Evolutionary conservation across 2,113 vertebrate species (phyloP), one percentile per base, ranked within the genome.

Genomic region (Piaya cayana): DNA sequence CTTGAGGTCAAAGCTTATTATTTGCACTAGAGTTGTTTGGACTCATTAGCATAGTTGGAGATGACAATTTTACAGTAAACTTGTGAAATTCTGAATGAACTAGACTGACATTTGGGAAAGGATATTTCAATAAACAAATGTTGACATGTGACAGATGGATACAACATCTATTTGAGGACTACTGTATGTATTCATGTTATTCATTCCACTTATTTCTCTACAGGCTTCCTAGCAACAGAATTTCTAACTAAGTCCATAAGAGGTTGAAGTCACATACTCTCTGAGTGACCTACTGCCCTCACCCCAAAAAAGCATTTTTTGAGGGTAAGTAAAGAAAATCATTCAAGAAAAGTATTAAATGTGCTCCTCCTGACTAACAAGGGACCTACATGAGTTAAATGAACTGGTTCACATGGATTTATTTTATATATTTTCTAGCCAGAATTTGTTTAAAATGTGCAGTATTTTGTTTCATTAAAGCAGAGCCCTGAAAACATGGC

Each of bases 201-300:
- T 90, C 88, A 78, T 30, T 50, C 8, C 53, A 78, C 16, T n/a
- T 50, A 70, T 83, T 71, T 56, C 83, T 86, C 93, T 81, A 70
- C 76, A 92, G 65, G 56, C 95, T 64, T 96, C 95, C 91, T 94
- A 97, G 95, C 88, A 95, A 95, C 92, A 86, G 80, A 64, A 68
- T 86, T 86, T 81, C 64, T 82, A 87, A 87, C 45, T 76, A 75
- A 84, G 92, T 81, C 50, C 32, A 11, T 39, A 59, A 65, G 88
- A 77, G 93, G n/a, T 27, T 14, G 88, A 77, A 94, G n/a, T 23
- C 15, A 10, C 68, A 25, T n/a, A 50, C 2, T 92, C n/a, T 75
- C 59, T 39, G 32, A 69, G 27, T 37, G 36, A 88, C 53, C 68
- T 47, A 32, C 15, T 55, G 30, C 47, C 49, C 55, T 65, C 39